Evolutionary conservation across 1,140 invertebrate species (phyloP).

Genomic region (Plutomurus gul): DNA sequence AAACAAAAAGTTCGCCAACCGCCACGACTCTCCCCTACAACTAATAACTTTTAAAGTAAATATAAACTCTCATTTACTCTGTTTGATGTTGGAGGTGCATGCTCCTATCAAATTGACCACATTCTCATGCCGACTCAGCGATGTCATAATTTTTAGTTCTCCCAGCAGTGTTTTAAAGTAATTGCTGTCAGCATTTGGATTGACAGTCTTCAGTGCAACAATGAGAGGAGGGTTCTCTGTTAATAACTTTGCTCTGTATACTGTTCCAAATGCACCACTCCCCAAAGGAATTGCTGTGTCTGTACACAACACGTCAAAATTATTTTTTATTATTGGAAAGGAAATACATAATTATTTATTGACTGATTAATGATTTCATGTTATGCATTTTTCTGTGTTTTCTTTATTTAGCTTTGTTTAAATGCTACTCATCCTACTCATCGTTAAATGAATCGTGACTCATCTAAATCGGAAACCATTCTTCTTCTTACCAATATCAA

Average conservation of each 20-base stretch:
- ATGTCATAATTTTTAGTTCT: slow-evolving; percentile 65
- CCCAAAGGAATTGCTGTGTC: slow-evolving; percentile 56
- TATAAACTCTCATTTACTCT: no score
- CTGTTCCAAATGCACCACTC: slow-evolving; percentile 64
- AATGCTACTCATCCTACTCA: no score
- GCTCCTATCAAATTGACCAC: slow-evolving; percentile 65
- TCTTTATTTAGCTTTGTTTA: no score
- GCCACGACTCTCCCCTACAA: no score
- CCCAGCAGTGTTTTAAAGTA: slow-evolving; percentile 67
- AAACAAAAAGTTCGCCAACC: no score
- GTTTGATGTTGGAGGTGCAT: slow-evolving; percentile 55
- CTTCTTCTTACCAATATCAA: slow-evolving; percentile 36
- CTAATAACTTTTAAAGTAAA: no score
- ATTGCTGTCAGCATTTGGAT: slow-evolving; percentile 63
- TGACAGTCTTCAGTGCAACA: slow-evolving; percentile 57
- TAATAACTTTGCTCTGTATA: slow-evolving; percentile 57
- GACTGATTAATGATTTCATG: no score
- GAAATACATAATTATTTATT: neutral
- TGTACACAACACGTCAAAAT: neutral
- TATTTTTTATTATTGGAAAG: neutral
- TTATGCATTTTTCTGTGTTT: no score
- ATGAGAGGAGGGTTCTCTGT: slow-evolving; percentile 34
- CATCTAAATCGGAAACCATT: neutral
- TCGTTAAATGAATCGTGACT: no score
- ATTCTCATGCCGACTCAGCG: slow-evolving; percentile 63